Base-by-base conservation (phyloP, 1,140 invertebrate genomes). In the Zophobas morio region DNA sequence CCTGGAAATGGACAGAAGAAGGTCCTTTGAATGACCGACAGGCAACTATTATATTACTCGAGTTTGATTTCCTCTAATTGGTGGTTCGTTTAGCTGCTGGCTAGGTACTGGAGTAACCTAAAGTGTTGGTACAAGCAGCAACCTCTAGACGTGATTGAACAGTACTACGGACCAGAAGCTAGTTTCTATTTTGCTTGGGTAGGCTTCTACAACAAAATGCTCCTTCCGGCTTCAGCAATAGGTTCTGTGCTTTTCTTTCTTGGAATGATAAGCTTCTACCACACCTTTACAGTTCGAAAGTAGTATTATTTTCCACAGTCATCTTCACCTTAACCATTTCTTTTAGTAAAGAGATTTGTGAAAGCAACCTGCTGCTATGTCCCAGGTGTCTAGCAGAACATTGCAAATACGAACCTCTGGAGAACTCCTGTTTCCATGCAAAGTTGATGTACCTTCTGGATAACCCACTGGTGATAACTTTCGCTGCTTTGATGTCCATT, bases 401-500 rank as follows among this genome's bases (percentile, higher is more conserved):
- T 6, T 82, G 81, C 46, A 60, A 51, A 33, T 79, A 73, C 47
- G 71, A 56, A 49, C 57, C 51, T 37, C 51, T 79, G 33, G 54
- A 42, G 6, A 74, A 35, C 51, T 79, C 35, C 1, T 82, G 81
- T 49, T 34, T 36, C 8, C 39, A 70, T 8, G 91, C 95, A 6
- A 89, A 91, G 81, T 88, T 96, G 32, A 96, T 95, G 0, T 96
- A 97, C 83, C 88, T 99, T 35, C 97, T 99, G 84, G 98, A 99
- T 84, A 99, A 99, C 88, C 90, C 92, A 6, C 93, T 93, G 8
- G 99, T 96, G 0, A 92, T 99, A 0, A 91, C 95, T 82, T 99
- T 99, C 87, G 94, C 98, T 33, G 91, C 96, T 49, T 95, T 99
- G 82, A 99, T 99, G 96, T 96, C 96, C 39, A 92, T 99, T 84